Base-by-base conservation (phyloP, 2,797 vertebrate species). In the Acanthornis magna region DNA sequence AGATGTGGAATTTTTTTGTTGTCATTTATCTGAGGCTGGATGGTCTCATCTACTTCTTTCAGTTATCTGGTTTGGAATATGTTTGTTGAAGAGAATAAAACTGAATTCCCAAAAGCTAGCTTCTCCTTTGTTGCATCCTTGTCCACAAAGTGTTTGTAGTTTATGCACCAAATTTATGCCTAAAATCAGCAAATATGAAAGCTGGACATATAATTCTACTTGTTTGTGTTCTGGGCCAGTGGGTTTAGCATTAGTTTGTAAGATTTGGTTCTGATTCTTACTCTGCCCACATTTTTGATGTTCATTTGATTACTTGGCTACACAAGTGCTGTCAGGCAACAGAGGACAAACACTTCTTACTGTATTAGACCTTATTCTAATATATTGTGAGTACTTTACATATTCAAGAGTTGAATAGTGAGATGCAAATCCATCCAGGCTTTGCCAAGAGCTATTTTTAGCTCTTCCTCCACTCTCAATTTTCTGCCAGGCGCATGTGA, bases 381-480 rank as follows among this genome's bases (percentile, higher is more conserved):
- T 91, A 38, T 38, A 38, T 60, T 61, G 65, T 53, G 57, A 84
- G 26, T 70, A 78, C 72, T 88, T 91, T 58, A 85, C 58, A 48
- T 16, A 38, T 16, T 47, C 61, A 58, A 50, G 55, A 43, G 82
- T 81, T 93, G 42, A 97, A 89, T 54, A 89, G 51, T 43, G 83
- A 94, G 38, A 67, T 34, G 53, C 9, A 88, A 89, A 89, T 45
- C 34, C 5, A 3, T 30, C 63, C 57, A 88, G 53, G 57, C 38
- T 65, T 85, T 80, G 60, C 47, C 68, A 88, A 80, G 67, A n/a
- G 25, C 16, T 94, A 72, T 80, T 94, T 94, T 93, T 86, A 92
- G 36, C 73, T 84, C 84, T 76, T 53, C 12, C 16, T 76, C 12
- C 13, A 10, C 68, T 91, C 62, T 77, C 40, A 72, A 7, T 90